Base-by-base conservation (phyloP, 2,797 vertebrate species). In the Melopsittacus undulatus region DNA sequence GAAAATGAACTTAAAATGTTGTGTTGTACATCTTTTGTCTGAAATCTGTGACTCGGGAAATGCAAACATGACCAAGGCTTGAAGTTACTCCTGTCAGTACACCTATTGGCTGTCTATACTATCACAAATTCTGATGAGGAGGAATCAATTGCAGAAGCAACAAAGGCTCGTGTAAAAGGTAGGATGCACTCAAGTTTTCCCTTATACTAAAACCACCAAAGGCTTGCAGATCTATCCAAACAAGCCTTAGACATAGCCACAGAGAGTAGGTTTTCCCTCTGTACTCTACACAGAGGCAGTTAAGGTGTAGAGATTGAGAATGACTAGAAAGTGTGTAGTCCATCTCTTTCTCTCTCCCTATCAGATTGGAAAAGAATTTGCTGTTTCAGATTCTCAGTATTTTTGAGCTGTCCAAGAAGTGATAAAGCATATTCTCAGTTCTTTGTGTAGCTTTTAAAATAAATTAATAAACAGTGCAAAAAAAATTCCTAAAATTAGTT, bases 371-470 rank as follows among this genome's bases (percentile, higher is more conserved):
- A 91, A 45, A 86, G 22, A 89, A 48, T 83, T 85, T 80, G 42
- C 12, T 83, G n/a, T 40, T 84, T 29, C 36, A 76, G 29, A 56
- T 56, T 69, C 52, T 74, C 0, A 0, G 8, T 59, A 73, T 59
- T 90, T 92, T 57, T 91, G 64, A 87, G 64, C 15, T 30, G 61
- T 64, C 24, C 75, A 79, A 90, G 26, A 68, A 51, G 34, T 51
- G 21, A 61, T 24, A 45, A 69, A 86, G n/a, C 27, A 64, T 77
- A 56, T 72, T 94, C 62, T 78, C 21, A 40, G 32, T 17, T 62
- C 56, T 83, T 87, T 27, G 49, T 62, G 54, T 93, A 94, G 85
- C 89, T 95, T 97, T 66, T 70, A 84, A 93, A 97, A 96, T 82
- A 86, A 93, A 88, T 90, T 46, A 94, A 87, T 75, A 94, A 96